A percentile compares a stretch with the other conserved stretches of the same genome.
These are phyloP conservation scores for Saccopteryx leptura DNA, from an alignment of 2,113 vertebrate species.

Conservation along the genomic window DNA sequence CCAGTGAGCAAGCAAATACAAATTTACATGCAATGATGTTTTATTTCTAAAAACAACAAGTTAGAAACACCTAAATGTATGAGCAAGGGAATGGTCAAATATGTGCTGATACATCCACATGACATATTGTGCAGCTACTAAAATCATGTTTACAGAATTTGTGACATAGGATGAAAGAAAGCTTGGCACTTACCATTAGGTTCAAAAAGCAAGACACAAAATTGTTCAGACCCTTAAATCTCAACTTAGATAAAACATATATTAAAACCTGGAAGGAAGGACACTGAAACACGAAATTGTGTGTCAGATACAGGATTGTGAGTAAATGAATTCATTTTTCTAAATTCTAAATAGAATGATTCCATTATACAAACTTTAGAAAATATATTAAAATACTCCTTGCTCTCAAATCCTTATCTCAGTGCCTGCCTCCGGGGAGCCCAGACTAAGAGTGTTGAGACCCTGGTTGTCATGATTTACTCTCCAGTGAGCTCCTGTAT, in stretches of 20 bases:
- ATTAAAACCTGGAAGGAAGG: not conserved
- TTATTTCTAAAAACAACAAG: not conserved
- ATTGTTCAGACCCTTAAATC: not conserved
- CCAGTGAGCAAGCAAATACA: not conserved
- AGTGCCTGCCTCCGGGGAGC: not conserved
- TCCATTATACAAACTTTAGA: not conserved
- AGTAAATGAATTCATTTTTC: not conserved
- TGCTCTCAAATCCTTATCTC: not conserved
- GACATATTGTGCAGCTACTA: not conserved
- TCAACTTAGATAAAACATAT: not conserved
- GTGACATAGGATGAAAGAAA: not conserved
- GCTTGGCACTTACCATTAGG: not conserved
- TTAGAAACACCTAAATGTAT: not conserved
- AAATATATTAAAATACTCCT: not conserved
- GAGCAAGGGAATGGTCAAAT: not conserved
- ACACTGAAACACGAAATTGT: not conserved
- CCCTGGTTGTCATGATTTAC: too few relatives aligned
- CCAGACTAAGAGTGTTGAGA: not conserved
- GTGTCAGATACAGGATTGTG: not conserved
- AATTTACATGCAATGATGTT: not conserved
- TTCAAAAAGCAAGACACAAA: not conserved
- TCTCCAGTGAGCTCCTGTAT: rapidly evolving
- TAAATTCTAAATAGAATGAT: constrained; percentile 5
- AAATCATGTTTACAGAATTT: not conserved
- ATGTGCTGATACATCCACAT: rapidly evolving